Evolutionary conservation across 2,113 vertebrate species (phyloP).

Genomic region (Setophaga kirtlandii): DNA sequence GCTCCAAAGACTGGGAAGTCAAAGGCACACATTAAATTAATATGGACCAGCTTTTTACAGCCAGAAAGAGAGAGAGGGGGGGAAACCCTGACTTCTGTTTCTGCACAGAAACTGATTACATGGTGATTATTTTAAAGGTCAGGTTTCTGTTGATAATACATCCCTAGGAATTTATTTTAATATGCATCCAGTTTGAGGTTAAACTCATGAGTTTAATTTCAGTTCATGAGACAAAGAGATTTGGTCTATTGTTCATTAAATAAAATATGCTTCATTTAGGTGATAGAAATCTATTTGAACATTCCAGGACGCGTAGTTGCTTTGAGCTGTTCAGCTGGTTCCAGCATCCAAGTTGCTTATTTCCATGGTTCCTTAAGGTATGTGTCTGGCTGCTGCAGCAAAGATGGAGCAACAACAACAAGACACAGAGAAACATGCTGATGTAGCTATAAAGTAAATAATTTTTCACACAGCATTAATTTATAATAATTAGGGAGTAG

Average conservation of each 20-base stretch:
- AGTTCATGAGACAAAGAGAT: not conserved
- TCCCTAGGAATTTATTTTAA: not conserved
- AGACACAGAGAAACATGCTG: not conserved
- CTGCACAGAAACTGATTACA: not conserved
- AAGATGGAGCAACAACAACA: not conserved
- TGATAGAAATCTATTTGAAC: not conserved
- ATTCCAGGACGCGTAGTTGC: not conserved
- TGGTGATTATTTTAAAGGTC: constrained; percentile 21
- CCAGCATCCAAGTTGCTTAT: not conserved
- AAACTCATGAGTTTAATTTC: not conserved
- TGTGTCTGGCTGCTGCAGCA: not conserved
- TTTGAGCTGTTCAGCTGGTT: not conserved
- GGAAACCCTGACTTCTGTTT: not conserved
- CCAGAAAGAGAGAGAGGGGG: too few species aligned
- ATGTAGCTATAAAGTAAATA: not conserved
- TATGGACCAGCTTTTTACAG: not conserved
- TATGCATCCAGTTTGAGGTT: not conserved
- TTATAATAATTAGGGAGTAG: not conserved
- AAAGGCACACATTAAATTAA: not conserved
- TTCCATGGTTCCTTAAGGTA: not conserved
- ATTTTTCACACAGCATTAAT: not conserved
- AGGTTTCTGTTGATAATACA: not conserved
- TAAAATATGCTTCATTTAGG: not conserved
- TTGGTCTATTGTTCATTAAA: not conserved
- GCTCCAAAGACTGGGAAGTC: not conserved